phyloP scores from a whole-genome alignment of 2,797 vertebrate species.

The Microctenopoma lineatum region DNA sequence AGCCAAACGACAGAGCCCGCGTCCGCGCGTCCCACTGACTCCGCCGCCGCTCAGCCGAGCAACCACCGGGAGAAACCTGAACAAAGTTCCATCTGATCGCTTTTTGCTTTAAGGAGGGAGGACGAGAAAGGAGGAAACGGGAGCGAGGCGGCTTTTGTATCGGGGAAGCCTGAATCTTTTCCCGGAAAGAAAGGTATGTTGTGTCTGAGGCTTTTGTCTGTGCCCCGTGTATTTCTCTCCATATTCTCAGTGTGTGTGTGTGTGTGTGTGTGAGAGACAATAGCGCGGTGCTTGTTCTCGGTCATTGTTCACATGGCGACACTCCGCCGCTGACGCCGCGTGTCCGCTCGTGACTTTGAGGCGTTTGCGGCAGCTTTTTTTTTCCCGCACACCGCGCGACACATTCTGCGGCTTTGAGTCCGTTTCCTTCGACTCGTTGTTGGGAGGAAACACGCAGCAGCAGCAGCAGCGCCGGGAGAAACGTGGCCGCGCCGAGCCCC shows the following conservation, averaged over 20 bases:
- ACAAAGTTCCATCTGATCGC: conserved; percentile 40
- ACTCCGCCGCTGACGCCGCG: conserved; percentile 56
- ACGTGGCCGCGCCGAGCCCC: conserved; percentile 19
- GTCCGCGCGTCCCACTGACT: conserved; percentile 52
- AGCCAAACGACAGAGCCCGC: conserved; percentile 57
- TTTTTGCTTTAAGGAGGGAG: conserved; percentile 20
- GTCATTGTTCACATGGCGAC: conserved; percentile 83
- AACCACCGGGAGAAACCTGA: conserved; percentile 13
- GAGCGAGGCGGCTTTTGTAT: conserved; percentile 80
- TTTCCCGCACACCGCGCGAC: too few species aligned
- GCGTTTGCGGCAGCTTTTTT: conserved; percentile 43
- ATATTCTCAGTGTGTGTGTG: too few species aligned
- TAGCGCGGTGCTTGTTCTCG: conserved; percentile 56
- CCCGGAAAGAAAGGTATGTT: conserved; percentile 72
- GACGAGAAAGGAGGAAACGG: conserved; percentile 64
- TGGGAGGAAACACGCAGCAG: neutral
- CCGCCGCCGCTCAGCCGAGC: conserved; percentile 36
- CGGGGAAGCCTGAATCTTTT: conserved; percentile 64
- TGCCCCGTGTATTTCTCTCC: neutral
- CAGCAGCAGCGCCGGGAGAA: neutral
- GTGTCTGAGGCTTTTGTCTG: conserved; percentile 23
- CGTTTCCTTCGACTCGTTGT: too few species aligned
- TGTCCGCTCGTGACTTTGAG: conserved; percentile 69
- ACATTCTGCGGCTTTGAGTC: too few species aligned
- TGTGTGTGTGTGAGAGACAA: neutral